Evolutionary conservation across 2,797 vertebrate species (phyloP), one percentile per base, ranked within the genome.

Genomic region (Hoplostethus mediterraneus): DNA sequence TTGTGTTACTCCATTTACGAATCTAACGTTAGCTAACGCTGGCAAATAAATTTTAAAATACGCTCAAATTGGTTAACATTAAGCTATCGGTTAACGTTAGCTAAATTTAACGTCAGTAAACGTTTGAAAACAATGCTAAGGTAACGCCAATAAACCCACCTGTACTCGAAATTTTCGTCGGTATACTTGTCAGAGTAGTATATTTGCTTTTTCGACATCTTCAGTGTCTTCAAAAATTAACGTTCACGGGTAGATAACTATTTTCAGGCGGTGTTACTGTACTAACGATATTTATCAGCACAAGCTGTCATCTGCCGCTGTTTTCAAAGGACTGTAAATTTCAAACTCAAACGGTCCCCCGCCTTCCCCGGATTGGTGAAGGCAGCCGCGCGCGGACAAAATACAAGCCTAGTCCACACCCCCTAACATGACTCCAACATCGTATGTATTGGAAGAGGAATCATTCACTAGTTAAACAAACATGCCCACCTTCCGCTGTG

Each of bases 171-270:
- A 55, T 94, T 92, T 6, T 95, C 94, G 16, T 95, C 95, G 40
- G 81, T 93, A 87, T 95, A 95, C 78, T 95, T 95, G 72, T 95
- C 94, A 1, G 95, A 95, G 52, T 95, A 95, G 84, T 92, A 92
- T 77, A 95, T 95, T 59, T 94, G 93, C 71, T 94, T 95, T 55
- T 95, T 94, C 11, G 93, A 94, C 94, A 95, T 95, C 3, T 80
- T 89, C 14, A 25, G 28, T 52, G 6, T 31, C 55, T 7, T 14
- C 25, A 62, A 59, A 1, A 9, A 45, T 49, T 38, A 42, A 13
- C 4, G 14, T 3, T 17, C 14, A 33, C 6, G 36, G 40, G 3
- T 2, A 17, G 7, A 71, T 28, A 53, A 3, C 0, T n/a, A 8
- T 66, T 70, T 59, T 33, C 2, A 1, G 4, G 5, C 16, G 48